A percentile compares a stretch with the other conserved stretches of the same genome.
These are phyloP conservation scores for Pagetopsis macropterus DNA, from an alignment of 2,797 vertebrate species.

Conservation along the genomic window DNA sequence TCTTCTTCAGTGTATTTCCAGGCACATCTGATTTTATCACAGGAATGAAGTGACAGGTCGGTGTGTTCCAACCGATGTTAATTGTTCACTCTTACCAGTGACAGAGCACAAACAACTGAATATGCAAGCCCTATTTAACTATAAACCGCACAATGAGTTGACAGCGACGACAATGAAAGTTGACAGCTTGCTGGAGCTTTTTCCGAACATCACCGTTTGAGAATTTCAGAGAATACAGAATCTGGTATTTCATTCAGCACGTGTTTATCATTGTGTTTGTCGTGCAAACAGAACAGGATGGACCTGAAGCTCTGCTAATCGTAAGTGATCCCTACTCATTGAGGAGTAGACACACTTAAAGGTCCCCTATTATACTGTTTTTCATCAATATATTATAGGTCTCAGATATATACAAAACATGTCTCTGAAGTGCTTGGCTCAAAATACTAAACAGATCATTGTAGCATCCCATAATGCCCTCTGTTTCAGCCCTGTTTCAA, in stretches of 20 bases:
- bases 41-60: slow-evolving; percentile 14
- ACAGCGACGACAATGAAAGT: slow-evolving; percentile 25
- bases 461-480: too few relatives aligned
- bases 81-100: slow-evolving; percentile 14
- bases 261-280: slow-evolving; percentile 15
- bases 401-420: too few relatives aligned
- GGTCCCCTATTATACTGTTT: too few relatives aligned
- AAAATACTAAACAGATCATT: too few relatives aligned
- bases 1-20: slow-evolving; percentile 14
- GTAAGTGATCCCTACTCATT: slow-evolving; percentile 31
- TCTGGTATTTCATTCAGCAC: neutral
- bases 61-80: slow-evolving; percentile 17
- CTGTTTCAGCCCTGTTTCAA: too few relatives aligned
- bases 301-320: slow-evolving; percentile 28
- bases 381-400: too few relatives aligned
- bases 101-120: slow-evolving; percentile 40
- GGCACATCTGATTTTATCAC: slow-evolving; percentile 13
- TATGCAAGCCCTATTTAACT: slow-evolving; percentile 24
- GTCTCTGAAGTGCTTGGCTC: too few relatives aligned
- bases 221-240: slow-evolving; percentile 10
- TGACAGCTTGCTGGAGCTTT: slow-evolving; percentile 13
- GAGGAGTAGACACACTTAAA: slow-evolving; percentile 33
- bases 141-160: slow-evolving; percentile 25
- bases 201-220: neutral
- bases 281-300: slow-evolving; percentile 9